Evolutionary conservation across 2,888 invertebrate genomes (phyloP).

Genomic region (Sesia bembeciformis): DNA sequence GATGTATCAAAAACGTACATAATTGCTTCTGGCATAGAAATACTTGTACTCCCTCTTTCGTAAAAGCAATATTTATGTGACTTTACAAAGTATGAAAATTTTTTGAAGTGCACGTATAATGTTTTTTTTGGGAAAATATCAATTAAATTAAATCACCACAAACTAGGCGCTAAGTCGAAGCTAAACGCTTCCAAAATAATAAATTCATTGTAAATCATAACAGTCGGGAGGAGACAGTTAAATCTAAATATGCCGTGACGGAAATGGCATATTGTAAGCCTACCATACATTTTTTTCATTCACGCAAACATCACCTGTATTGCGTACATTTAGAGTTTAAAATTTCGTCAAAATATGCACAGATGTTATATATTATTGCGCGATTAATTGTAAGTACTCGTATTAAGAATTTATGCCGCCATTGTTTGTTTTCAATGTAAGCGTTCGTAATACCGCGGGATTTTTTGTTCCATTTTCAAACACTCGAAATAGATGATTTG

Average conservation of each 20-base stretch:
- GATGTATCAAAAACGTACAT: too few relatives aligned
- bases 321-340: too few relatives aligned
- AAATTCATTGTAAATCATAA: slow-evolving; percentile 18
- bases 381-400: not conserved
- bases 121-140: not conserved
- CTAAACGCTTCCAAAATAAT: slow-evolving; percentile 1
- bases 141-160: not conserved
- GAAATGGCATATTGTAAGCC: too few relatives aligned
- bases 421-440: not conserved
- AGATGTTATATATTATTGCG: not conserved
- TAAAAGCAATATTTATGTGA: too few relatives aligned
- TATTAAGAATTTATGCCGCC: not conserved
- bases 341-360: not conserved
- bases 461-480: slow-evolving; percentile 40
- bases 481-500: slow-evolving; percentile 49
- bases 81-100: too few relatives aligned
- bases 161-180: not conserved
- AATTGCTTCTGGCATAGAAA: too few relatives aligned
- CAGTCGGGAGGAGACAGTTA: slow-evolving; percentile 12
- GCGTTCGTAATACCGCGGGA: slow-evolving; percentile 22
- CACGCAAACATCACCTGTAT: too few relatives aligned
- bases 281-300: too few relatives aligned
- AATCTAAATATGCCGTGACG: not conserved
- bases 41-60: too few relatives aligned
- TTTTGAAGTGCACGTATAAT: too few relatives aligned